phyloP scores from a whole-genome alignment of 1,140 invertebrate species.

The Pinna nobilis region DNA sequence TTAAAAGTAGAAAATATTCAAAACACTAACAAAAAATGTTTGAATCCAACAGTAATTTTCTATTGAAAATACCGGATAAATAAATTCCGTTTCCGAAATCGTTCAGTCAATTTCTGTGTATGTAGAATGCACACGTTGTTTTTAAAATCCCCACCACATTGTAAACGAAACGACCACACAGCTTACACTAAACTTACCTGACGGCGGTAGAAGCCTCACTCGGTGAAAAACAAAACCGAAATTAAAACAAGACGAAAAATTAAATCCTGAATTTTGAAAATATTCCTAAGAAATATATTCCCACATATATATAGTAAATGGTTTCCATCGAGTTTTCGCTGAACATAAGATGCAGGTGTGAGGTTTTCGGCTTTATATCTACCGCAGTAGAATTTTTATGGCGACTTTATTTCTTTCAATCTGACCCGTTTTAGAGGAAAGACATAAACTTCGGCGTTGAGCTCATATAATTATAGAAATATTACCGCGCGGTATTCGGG shows the following conservation, averaged over 20 bases:
- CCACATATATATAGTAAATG: no score
- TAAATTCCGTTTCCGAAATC: no score
- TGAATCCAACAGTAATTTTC: no score
- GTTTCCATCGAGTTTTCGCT: not conserved
- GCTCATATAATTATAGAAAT: conserved; percentile 40
- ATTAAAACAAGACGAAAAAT: not conserved
- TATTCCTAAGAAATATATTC: no score
- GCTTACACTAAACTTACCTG: no score
- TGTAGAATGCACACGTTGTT: no score
- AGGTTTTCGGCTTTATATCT: conserved; percentile 26
- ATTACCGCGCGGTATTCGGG: conserved; percentile 29
- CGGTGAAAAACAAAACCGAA: not conserved
- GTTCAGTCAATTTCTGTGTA: no score
- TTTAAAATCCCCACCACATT: no score
- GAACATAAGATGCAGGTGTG: conserved; percentile 33
- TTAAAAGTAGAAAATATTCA: no score
- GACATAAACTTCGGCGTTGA: conserved; percentile 33
- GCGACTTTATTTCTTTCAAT: conserved; percentile 32
- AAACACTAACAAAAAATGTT: no score
- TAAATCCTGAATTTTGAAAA: not conserved
- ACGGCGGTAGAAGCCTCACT: no score
- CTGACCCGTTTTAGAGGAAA: conserved; percentile 38
- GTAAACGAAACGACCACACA: not conserved
- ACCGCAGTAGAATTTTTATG: conserved; percentile 36
- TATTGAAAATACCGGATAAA: no score